Conservation (phyloP, 2,888 invertebrate species). For the Tribolium freemani region DNA sequence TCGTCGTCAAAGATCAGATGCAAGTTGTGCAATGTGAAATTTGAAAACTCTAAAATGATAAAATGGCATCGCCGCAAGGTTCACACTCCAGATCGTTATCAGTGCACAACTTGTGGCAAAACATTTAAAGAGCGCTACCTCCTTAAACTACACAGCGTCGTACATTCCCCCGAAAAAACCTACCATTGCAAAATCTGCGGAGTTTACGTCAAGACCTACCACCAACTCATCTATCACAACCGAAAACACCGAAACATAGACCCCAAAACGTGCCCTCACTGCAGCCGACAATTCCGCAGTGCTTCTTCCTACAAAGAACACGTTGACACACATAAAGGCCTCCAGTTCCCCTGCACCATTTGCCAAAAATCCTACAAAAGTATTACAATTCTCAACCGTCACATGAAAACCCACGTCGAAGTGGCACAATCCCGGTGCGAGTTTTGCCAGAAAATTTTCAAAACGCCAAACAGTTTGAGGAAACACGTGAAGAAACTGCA, state of each 20-base stretch:
- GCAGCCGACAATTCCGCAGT: slow-evolving; percentile 1
- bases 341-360: not conserved
- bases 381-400: not conserved
- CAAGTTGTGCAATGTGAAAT: slow-evolving; percentile 44
- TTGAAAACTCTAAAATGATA: slow-evolving; percentile 42
- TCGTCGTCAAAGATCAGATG: not conserved
- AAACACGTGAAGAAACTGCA: slow-evolving; percentile 9
- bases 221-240: not conserved
- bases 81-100: slow-evolving; percentile 3
- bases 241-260: not conserved
- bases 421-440: not conserved
- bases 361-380: slow-evolving; percentile 6
- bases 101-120: slow-evolving; percentile 9
- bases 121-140: slow-evolving; percentile 8
- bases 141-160: slow-evolving; percentile 4
- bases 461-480: slow-evolving; percentile 4
- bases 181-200: slow-evolving; percentile 11
- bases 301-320: not conserved
- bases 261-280: not conserved
- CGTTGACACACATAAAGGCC: not conserved
- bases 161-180: slow-evolving; percentile 11
- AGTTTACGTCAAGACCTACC: not conserved
- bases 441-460: slow-evolving; percentile 46
- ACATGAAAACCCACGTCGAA: slow-evolving; percentile 1
- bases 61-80: slow-evolving; percentile 40